Evolutionary conservation across 2,888 invertebrate genomes (phyloP).

Genomic region (Coenonympha arcania): DNA sequence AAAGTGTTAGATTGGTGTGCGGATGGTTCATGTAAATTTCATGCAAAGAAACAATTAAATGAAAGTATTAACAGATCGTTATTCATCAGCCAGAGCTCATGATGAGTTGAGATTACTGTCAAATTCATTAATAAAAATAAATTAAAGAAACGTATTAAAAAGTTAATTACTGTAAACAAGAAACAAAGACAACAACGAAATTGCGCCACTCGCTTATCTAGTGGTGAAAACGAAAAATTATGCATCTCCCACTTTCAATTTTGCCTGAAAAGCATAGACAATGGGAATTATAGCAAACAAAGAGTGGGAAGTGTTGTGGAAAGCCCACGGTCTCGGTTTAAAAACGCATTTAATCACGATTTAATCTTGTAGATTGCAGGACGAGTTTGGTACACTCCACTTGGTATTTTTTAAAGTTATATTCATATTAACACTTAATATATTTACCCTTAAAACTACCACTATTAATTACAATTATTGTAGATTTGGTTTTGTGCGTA

Average conservation of each 20-base stretch:
- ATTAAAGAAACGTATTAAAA: too few species aligned
- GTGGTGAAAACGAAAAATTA: background rate
- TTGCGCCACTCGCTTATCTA: background rate
- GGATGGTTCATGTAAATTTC: too few species aligned
- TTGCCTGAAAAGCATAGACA: background rate
- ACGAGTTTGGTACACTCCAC: constrained; percentile 31
- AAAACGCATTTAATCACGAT: constrained; percentile 57
- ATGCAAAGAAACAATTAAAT: too few species aligned
- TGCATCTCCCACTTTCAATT: constrained; percentile 5
- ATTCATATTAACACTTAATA: too few species aligned
- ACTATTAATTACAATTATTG: too few species aligned
- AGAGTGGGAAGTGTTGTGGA: constrained; percentile 24
- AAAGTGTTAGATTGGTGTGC: too few species aligned
- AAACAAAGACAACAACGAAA: background rate
- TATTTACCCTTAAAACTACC: background rate
- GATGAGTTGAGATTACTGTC: too few species aligned
- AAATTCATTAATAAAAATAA: too few species aligned
- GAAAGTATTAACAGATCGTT: too few species aligned
- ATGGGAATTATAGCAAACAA: constrained; percentile 31
- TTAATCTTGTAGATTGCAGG: constrained; percentile 52
- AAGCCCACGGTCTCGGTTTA: constrained; percentile 25
- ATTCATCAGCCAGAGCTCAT: too few species aligned
- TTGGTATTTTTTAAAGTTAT: constrained; percentile 20
- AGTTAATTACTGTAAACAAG: too few species aligned
- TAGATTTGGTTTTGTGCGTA: too few species aligned